Percentiles rank a stretch among this genome's conserved stretches.
These are phyloP conservation scores for Heterochromis multidens DNA, from an alignment of 2,113 vertebrate species.

Conservation along the genomic window DNA sequence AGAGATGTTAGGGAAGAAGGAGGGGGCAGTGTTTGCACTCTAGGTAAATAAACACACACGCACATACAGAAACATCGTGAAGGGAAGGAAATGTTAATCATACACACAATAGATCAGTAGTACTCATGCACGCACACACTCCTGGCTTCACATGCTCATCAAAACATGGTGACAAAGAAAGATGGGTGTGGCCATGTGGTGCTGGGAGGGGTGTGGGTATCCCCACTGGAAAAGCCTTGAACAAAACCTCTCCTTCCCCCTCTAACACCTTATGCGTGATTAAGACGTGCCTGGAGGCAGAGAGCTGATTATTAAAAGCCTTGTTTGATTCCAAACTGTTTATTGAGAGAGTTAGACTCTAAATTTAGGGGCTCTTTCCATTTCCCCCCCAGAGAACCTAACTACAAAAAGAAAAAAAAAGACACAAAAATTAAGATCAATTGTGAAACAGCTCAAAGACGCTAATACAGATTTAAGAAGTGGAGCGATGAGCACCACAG, in stretches of 20 bases:
- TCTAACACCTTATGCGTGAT: constrained; percentile 41
- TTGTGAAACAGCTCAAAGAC: background rate
- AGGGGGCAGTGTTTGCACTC: background rate
- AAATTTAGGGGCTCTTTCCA: background rate
- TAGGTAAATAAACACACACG: background rate
- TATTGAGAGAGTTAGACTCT: background rate
- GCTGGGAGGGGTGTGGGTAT: constrained; percentile 34
- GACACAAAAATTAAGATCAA: background rate
- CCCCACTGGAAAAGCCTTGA: constrained; percentile 57
- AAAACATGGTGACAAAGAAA: constrained; percentile 39
- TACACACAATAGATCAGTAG: constrained; percentile 15
- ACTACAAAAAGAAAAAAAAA: background rate
- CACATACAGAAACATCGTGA: background rate
- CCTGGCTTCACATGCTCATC: constrained; percentile 13
- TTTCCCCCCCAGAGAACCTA: background rate
- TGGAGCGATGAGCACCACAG: constrained; percentile 1
- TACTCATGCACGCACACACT: constrained; percentile 13
- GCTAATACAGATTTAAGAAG: constrained; percentile 20
- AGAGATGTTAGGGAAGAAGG: background rate
- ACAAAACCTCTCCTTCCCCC: constrained; percentile 31
- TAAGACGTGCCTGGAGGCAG: constrained; percentile 37
- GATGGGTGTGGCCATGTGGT: constrained; percentile 38
- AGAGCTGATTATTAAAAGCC: constrained; percentile 16
- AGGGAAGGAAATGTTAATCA: constrained; percentile 1
- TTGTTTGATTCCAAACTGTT: constrained; percentile 6